Conservation (phyloP, 2,113 vertebrate genomes). For the Orycteropus afer region DNA sequence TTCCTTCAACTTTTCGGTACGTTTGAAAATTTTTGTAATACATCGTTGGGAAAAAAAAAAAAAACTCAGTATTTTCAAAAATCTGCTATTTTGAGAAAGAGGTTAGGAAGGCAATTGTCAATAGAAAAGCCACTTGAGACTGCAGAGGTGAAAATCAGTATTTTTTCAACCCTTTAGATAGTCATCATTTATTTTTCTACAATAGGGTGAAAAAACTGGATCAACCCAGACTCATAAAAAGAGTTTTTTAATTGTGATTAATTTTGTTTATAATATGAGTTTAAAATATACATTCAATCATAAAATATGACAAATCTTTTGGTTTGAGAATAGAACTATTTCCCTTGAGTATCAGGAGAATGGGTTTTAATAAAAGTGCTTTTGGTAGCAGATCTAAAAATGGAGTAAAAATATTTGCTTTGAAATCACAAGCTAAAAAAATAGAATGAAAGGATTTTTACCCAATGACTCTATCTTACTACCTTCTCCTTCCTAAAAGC, state of each 20-base stretch:
- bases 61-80: not conserved
- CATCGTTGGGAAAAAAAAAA: not conserved
- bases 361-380: not conserved
- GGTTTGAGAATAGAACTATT: not conserved
- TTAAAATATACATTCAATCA: not conserved
- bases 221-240: not conserved
- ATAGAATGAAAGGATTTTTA: not conserved
- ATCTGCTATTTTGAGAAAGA: not conserved
- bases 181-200: not conserved
- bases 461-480: not conserved
- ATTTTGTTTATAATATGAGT: not conserved
- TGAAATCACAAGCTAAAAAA: not conserved
- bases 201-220: not conserved
- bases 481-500: not conserved
- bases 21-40: not conserved
- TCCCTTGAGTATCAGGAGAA: not conserved
- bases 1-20: not conserved
- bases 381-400: not conserved
- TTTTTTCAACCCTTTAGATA: not conserved
- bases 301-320: not conserved
- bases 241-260: not conserved
- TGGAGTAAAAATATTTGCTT: not conserved
- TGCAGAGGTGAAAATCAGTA: not conserved
- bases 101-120: not conserved
- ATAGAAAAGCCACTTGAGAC: not conserved